Percentiles rank a stretch among this genome's conserved stretches.
Conservation (phyloP, 2,888 invertebrate species). For the Cataglyphis cursor region DNA sequence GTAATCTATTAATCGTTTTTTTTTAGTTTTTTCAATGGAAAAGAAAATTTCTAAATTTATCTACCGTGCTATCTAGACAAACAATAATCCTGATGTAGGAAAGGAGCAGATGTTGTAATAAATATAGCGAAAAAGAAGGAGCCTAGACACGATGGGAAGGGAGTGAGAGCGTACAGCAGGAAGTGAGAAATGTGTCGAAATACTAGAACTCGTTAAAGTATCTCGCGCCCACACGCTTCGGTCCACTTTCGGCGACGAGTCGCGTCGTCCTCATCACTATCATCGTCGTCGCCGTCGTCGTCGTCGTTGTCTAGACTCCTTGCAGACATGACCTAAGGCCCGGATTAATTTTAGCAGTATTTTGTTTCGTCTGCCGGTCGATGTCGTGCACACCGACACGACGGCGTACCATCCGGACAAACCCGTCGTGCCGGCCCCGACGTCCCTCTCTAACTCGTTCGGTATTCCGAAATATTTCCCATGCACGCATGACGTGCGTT, state of each 20-base stretch:
- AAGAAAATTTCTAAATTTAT: background rate
- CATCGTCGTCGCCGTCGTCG: constrained; percentile 60
- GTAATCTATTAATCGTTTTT: background rate
- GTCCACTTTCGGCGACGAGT: constrained; percentile 62
- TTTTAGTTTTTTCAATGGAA: background rate
- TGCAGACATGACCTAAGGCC: constrained; percentile 83
- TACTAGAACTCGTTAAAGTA: constrained; percentile 66
- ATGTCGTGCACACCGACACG: constrained; percentile 60
- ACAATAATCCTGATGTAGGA: background rate
- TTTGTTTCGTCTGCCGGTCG: constrained; percentile 81
- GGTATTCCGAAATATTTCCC: constrained; percentile 69
- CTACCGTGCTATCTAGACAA: background rate
- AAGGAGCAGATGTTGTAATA: constrained; percentile 1
- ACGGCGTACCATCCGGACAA: constrained; percentile 48
- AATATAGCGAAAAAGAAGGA: constrained; percentile 33
- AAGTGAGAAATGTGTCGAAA: constrained; percentile 64
- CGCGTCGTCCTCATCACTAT: constrained; percentile 69
- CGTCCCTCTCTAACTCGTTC: constrained; percentile 57
- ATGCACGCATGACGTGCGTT: constrained; percentile 55
- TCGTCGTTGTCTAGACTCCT: constrained; percentile 80
- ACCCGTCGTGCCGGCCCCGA: constrained; percentile 59
- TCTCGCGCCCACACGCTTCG: constrained; percentile 63
- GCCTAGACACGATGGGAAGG: background rate
- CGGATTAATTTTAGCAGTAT: constrained; percentile 84
- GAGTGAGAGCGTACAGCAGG: constrained; percentile 17